These are phyloP conservation scores for Siphonodentalium dalli DNA, from an alignment of 2,888 invertebrate species.

Conservation along the genomic window DNA sequence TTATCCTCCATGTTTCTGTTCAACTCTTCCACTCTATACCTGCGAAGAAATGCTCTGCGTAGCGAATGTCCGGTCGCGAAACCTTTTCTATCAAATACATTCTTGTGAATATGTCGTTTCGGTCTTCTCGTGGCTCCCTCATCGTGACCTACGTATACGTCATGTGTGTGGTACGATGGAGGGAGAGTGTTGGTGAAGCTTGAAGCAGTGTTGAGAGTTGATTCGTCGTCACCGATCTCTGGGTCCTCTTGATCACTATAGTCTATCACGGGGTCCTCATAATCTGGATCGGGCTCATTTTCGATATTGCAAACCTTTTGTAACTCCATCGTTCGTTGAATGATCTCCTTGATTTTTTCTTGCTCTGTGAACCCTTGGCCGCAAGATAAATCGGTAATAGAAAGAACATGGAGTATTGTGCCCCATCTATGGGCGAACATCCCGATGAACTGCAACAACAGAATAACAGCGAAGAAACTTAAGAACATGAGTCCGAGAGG, in stretches of 20 bases:
- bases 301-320: conserved; percentile 49
- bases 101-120: conserved; percentile 17
- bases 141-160: conserved; percentile 4
- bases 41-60: conserved; percentile 38
- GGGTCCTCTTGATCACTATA: conserved; percentile 36
- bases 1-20: too few relatives aligned
- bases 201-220: conserved; percentile 23
- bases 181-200: conserved; percentile 26
- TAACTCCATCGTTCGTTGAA: conserved; percentile 40
- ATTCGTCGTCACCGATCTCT: conserved; percentile 28
- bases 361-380: conserved; percentile 40
- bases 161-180: conserved; percentile 37
- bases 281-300: conserved; percentile 47
- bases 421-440: conserved; percentile 99
- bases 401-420: conserved; percentile 93
- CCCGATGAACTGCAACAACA: conserved; percentile 94
- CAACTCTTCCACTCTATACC: too few relatives aligned
- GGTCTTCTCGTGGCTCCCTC: conserved; percentile 4
- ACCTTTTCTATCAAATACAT: conserved; percentile 34
- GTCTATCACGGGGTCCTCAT: conserved; percentile 43
- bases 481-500: conserved; percentile 88
- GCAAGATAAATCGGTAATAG: conserved; percentile 82
- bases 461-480: conserved; percentile 94
- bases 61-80: conserved; percentile 37
- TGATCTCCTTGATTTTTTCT: conserved; percentile 43